Base-by-base conservation (phyloP, 2,113 vertebrate species). In the Lepidothrix coronata region DNA sequence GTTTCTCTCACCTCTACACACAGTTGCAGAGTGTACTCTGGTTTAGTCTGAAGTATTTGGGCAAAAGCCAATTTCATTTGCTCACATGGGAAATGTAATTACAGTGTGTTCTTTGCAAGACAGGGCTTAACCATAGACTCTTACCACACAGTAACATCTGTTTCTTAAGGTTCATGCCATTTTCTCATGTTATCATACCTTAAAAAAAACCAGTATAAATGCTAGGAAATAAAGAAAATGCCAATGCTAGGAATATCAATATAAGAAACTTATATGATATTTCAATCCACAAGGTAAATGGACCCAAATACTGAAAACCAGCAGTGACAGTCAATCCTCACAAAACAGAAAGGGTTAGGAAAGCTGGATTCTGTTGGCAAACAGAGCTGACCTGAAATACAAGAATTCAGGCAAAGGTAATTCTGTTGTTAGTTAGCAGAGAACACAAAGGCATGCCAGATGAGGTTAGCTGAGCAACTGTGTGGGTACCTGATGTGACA, bases 291-390 rank as follows among this genome's bases (percentile, higher is more conserved):
- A 28, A 67, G 25, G 31, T 31, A 59, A 91, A 55, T 14, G 20
- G 62, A 85, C 39, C 31, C 23, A 17, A 49, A 41, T n/a, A 17
- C 24, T 12, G 3, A 44, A 61, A 88, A 13, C 5, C 39, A 70
- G 46, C 52, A 31, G 3, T 1, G 18, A 27, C 3, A 1, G 52
- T 54, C 39, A 8, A 62, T 41, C 66, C 9, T 2, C 4, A 1
- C 0, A 0, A 11, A 68, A 18, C 1, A 48, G 62, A 2, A 30
- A 14, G 25, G 14, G 31, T 39, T 24, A 73, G 59, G 24, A 33
- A 24, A 65, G 15, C 80, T 59, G 51, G n/a, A 4, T 79, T 57
- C 12, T 2, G 0, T 5, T 18, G 41, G 33, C 78, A 61, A 12
- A 14, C 8, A 3, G 41, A 33, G 81, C 85, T 55, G 66, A 43